Evolutionary conservation across 1,140 invertebrate genomes (phyloP).

Genomic region (Cotesia vestalis): DNA sequence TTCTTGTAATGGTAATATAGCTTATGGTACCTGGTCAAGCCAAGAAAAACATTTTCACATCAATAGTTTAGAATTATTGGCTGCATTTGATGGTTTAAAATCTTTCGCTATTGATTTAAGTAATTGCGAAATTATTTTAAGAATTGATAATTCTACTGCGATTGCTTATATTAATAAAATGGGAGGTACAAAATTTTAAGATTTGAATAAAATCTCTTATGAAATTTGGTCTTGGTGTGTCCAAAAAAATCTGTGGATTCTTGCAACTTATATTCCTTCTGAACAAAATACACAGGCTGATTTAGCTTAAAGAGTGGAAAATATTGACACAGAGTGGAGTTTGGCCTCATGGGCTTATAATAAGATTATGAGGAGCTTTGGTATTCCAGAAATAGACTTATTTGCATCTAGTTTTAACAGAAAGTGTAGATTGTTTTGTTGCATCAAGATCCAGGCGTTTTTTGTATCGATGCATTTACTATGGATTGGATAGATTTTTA

Average conservation of each 20-base stretch:
- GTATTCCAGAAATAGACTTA: conserved; percentile 12
- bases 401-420: conserved; percentile 14
- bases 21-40: conserved; percentile 42
- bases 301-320: too few species aligned
- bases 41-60: too few species aligned
- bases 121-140: background rate
- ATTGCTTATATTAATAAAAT: conserved; percentile 18
- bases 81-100: conserved; percentile 36
- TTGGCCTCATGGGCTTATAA: conserved; percentile 10
- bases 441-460: conserved; percentile 23
- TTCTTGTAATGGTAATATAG: conserved; percentile 31
- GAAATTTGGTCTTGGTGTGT: conserved; percentile 20
- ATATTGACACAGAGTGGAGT: too few species aligned
- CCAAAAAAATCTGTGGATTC: background rate
- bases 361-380: background rate
- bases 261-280: conserved; percentile 14
- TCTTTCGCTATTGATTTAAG: conserved; percentile 24
- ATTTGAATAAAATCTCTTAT: too few species aligned
- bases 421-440: conserved; percentile 4
- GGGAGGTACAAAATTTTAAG: background rate
- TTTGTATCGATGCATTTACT: conserved; percentile 24
- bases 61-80: conserved; percentile 38
- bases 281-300: too few species aligned
- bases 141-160: background rate
- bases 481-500: conserved; percentile 13